Base-by-base conservation (phyloP, 2,113 vertebrate species). In the Peromyscus polionotus region DNA sequence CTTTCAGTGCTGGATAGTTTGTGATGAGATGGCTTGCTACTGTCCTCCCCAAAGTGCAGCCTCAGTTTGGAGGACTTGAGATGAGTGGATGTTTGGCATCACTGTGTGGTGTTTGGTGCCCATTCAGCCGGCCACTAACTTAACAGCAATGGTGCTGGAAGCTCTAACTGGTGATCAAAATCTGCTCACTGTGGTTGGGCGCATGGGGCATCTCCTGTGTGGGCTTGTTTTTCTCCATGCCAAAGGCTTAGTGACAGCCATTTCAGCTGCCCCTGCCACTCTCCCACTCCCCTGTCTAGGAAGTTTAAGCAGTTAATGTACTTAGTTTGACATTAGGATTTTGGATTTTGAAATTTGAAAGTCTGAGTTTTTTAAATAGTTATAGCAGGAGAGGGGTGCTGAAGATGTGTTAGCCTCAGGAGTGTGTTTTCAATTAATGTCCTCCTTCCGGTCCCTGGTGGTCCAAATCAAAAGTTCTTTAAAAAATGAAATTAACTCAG, bases 1-100 rank as follows among this genome's bases (percentile, higher is more conserved):
- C 96, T 97, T 97, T 97, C 63, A 94, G 94, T 22, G n/a, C 0
- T 54, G 93, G 95, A 97, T 97, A 93, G 83, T 96, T 97, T 97
- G 93, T 97, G 96, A 83, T 94, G 95, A 72, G 45, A 28, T n/a
- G 70, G 89, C 92, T 98, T 75, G 72, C 81, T 65, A 28, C 96
- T 93, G 39, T 93, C 80, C 88, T 67, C 80, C 42, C 33, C 81
- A 76, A 81, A 77, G 31, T 39, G 22, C 75, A 90, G 33, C 85
- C 94, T 92, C 75, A 70, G n/a, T 59, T 1, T 0, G 10, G 65
- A 81, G 79, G 26, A 42, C 33, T 33, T n/a, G 0, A 9, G 51
- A 48, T 36, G 54, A n/a, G 86, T 45, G 45, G 86, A 33, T 7
- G 24, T 33, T 45, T 45, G 12, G 59, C 8, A 26, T 63, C 2